phyloP scores from a whole-genome alignment of 2,888 invertebrate genomes.

The Neoitamus cyanurus region DNA sequence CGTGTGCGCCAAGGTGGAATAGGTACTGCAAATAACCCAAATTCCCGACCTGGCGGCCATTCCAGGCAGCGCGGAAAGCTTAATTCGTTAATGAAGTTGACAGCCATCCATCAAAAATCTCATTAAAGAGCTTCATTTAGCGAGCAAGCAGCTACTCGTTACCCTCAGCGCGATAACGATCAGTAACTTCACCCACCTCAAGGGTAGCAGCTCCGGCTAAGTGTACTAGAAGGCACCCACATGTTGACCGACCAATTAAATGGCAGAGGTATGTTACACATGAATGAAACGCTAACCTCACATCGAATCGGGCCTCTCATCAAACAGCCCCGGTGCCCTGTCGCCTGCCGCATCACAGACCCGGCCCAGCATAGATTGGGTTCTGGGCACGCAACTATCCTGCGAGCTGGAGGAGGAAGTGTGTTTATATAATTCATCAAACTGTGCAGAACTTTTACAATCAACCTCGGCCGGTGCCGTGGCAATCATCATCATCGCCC shows the following conservation, averaged over 20 bases:
- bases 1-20: neutral
- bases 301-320: slow-evolving; percentile 14
- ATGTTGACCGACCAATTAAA: slow-evolving; percentile 37
- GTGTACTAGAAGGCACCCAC: slow-evolving; percentile 8
- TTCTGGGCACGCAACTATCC: slow-evolving; percentile 18
- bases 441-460: slow-evolving; percentile 38
- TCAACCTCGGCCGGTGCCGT: slow-evolving; percentile 19
- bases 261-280: slow-evolving; percentile 25
- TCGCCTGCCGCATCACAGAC: neutral
- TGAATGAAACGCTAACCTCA: slow-evolving; percentile 27
- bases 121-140: slow-evolving; percentile 26
- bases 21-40: neutral
- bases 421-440: slow-evolving; percentile 43
- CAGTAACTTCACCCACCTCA: neutral
- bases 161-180: neutral
- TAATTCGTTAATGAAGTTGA: slow-evolving; percentile 30
- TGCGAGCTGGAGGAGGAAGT: neutral
- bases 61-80: neutral
- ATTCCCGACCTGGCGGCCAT: neutral
- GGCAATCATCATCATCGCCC: slow-evolving; percentile 17
- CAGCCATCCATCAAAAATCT: slow-evolving; percentile 39
- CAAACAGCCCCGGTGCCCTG: neutral
- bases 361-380: neutral
- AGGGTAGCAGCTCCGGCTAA: neutral
- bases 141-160: neutral